These are phyloP conservation scores for Urocynchramus pylzowi DNA, from an alignment of 2,113 vertebrate species.

Conservation along the genomic window DNA sequence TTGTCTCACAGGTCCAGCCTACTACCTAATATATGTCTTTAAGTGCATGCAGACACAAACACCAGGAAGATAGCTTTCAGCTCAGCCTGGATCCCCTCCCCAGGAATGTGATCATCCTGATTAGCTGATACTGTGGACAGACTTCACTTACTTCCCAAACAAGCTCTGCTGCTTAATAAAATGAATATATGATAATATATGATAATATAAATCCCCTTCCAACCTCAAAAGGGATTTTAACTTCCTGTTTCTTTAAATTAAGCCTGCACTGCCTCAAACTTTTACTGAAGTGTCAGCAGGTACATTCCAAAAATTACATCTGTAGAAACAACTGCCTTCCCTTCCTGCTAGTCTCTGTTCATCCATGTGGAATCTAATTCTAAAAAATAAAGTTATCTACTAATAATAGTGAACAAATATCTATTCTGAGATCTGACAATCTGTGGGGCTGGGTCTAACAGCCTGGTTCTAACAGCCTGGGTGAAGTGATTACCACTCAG, in stretches of 20 bases:
- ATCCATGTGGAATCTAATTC: neutral
- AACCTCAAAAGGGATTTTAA: conserved; percentile 3
- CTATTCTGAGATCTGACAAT: neutral
- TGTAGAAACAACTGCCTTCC: neutral
- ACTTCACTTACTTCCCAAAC: conserved; percentile 22
- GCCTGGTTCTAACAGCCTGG: neutral
- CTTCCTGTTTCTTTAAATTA: conserved; percentile 34
- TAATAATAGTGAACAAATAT: neutral
- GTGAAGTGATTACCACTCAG: neutral
- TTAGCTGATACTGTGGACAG: neutral
- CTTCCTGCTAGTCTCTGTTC: neutral
- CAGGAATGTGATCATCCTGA: neutral
- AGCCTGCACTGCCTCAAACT: neutral
- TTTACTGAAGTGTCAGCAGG: conserved; percentile 21
- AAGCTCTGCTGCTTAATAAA: conserved; percentile 13
- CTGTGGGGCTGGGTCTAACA: neutral
- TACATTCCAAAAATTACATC: conserved; percentile 23
- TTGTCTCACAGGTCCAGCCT: neutral
- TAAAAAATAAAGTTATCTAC: conserved; percentile 17
- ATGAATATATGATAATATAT: too few relatives aligned
- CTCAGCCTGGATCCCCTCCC: neutral
- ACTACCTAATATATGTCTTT: neutral
- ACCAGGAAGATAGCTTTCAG: conserved; percentile 3
- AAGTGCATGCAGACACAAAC: neutral
- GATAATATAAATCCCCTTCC: conserved; percentile 38